phyloP scores from a whole-genome alignment of 2,113 vertebrate species.

The Seriola aureovittata region DNA sequence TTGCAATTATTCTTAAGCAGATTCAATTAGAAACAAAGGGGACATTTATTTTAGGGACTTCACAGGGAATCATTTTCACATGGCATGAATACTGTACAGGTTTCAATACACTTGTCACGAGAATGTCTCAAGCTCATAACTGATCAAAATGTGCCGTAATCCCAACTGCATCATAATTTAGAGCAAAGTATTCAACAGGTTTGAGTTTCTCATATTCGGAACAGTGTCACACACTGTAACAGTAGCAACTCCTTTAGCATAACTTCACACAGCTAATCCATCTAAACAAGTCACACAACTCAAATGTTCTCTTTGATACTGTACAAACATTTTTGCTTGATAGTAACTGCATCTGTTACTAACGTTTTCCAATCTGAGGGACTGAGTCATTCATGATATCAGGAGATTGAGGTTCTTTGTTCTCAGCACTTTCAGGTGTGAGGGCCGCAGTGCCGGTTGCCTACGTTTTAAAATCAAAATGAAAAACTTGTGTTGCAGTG shows the following conservation, averaged over 20 bases:
- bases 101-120: neutral
- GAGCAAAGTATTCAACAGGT: neutral
- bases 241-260: neutral
- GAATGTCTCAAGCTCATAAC: constrained; percentile 25
- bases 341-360: neutral
- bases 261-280: constrained; percentile 27
- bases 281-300: constrained; percentile 14
- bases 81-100: constrained; percentile 28
- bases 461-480: neutral
- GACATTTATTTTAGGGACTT: neutral
- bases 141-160: constrained; percentile 2
- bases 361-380: neutral
- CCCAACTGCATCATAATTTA: neutral
- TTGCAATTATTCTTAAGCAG: neutral
- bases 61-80: constrained; percentile 6
- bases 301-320: neutral
- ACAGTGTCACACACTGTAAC: constrained; percentile 29
- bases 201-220: neutral
- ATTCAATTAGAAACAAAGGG: neutral
- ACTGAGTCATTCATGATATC: neutral
- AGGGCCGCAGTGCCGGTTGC: constrained; percentile 18
- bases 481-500: neutral
- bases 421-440: constrained; percentile 12
- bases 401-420: constrained; percentile 20
- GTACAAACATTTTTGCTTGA: neutral